Evolutionary conservation across 2,797 vertebrate species (phyloP).

Genomic region (Dendrocincla tyrannina): DNA sequence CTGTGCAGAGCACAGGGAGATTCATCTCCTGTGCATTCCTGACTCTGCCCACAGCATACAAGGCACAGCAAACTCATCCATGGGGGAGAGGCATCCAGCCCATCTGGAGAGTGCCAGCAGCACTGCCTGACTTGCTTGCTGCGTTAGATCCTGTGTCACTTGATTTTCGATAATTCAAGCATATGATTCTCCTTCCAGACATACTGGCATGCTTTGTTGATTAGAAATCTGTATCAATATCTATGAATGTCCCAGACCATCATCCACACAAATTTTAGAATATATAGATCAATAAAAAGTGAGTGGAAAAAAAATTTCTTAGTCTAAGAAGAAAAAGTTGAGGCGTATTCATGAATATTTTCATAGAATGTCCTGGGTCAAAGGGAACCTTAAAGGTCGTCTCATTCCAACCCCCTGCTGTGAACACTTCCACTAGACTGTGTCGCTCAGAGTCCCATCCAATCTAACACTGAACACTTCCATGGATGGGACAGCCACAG

Average conservation of each 20-base stretch:
- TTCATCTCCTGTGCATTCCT: not conserved
- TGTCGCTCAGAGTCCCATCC: not conserved
- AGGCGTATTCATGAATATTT: not conserved
- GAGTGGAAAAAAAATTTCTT: rapidly evolving
- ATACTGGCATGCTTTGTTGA: not conserved
- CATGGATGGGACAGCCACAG: not conserved
- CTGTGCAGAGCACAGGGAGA: not conserved
- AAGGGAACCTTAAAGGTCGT: not conserved
- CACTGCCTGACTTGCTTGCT: not conserved
- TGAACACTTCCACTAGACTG: not conserved
- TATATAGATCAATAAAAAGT: not conserved
- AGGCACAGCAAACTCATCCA: not conserved
- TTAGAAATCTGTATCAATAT: not conserved
- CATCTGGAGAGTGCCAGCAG: not conserved
- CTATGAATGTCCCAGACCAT: not conserved
- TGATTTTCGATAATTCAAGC: not conserved
- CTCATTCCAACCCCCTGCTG: not conserved
- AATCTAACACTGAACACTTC: not conserved
- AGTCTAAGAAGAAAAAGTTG: not conserved
- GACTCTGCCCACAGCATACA: not conserved
- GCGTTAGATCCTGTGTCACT: not conserved
- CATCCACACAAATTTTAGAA: not conserved
- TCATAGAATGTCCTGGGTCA: too few species aligned
- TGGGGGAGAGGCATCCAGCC: not conserved
- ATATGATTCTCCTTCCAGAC: not conserved